A percentile compares a stretch with the other conserved stretches of the same genome.
phyloP scores from a whole-genome alignment of 2,797 vertebrate genomes.

The Molossus alvarezi region DNA sequence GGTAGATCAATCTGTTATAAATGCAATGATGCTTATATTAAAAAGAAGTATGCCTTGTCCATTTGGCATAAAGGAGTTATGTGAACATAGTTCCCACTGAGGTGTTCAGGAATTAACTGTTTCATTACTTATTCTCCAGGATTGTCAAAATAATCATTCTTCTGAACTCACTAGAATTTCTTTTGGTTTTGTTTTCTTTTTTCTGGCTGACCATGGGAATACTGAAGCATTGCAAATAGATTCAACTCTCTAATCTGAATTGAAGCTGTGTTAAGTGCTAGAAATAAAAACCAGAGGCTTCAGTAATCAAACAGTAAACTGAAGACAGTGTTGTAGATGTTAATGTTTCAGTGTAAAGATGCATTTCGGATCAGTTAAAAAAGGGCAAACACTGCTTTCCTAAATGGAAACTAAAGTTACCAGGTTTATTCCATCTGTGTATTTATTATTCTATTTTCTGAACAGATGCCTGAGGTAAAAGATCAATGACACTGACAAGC shows the following conservation, averaged over 20 bases:
- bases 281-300: slow-evolving; percentile 28
- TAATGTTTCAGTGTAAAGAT: not conserved
- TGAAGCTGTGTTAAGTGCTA: not conserved
- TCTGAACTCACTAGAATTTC: not conserved
- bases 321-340: not conserved
- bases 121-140: slow-evolving; percentile 44
- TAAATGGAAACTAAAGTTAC: slow-evolving; percentile 26
- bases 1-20: slow-evolving; percentile 5
- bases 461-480: slow-evolving; percentile 39
- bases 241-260: not conserved
- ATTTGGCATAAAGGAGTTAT: not conserved
- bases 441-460: slow-evolving; percentile 32
- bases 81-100: not conserved
- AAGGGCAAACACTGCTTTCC: slow-evolving; percentile 34
- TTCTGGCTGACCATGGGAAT: not conserved
- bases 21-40: not conserved
- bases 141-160: slow-evolving; percentile 33
- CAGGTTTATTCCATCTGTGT: slow-evolving; percentile 17
- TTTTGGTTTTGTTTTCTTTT: slow-evolving; percentile 23
- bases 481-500: not conserved
- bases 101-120: not conserved
- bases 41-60: not conserved
- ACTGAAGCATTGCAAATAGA: not conserved
- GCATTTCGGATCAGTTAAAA: not conserved
- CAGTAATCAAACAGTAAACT: not conserved